Base-by-base conservation (phyloP, 1,140 invertebrate genomes). In the Catajapyx aquilonaris region DNA sequence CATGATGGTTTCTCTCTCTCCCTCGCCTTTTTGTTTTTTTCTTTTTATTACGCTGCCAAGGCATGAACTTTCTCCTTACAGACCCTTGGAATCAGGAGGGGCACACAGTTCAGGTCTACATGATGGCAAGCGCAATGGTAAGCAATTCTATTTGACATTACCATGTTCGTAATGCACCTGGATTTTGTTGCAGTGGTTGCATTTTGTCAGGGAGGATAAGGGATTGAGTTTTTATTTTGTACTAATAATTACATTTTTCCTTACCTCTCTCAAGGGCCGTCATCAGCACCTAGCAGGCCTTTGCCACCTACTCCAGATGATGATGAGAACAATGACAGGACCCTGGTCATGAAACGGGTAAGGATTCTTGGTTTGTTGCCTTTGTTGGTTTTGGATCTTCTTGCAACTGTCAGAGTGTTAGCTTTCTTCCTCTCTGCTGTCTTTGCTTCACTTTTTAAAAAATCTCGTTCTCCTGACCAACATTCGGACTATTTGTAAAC, bases 291-390 rank as follows among this genome's bases (percentile, higher is more conserved):
- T 31, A 88, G 86, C 54, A 68, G 87, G 42, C 87, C 87, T 37
- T 65, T 93, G 46, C 88, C 88, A 31, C 88, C 88, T 10, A 93
- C 87, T 17, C 88, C 88, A 15, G 83, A 84, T 51, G 80, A 86
- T 53, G 81, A 87, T 52, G 79, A 84, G 57, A 65, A 68, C 35
- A 75, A 77, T 40, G 84, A 90, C 56, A 69, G 80, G 50, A 93
- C 87, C 38, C 66, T 93, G 55, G 84, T 91, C 47, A 78, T 84
- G 64, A 71, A 68, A 71, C 69, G 83, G 71, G 84, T 88, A 67
- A 79, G 77, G 64, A 38, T 31, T 38, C 35, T 44, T 11, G 9
- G 11, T 15, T 16, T 42, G 44, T 48, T 51, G 53, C 50, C 50
- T 45, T 44, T 49, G 42, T 47, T 40, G 44, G 49, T 52, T 50